phyloP scores from a whole-genome alignment of 2,113 vertebrate species.

The Empidonax alnorum region DNA sequence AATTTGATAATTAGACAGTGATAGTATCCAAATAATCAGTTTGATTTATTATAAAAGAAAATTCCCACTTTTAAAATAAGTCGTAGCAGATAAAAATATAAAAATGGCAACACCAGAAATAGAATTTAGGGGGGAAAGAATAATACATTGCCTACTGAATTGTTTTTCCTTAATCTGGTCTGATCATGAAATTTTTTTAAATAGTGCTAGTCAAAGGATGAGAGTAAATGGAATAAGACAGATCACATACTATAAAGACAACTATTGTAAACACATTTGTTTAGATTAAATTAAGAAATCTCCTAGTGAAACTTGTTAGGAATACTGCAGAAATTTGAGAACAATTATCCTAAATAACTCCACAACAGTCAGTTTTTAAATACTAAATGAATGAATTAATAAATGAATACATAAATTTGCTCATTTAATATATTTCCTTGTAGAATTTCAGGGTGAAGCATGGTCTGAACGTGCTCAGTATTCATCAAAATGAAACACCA shows the following conservation, averaged over 20 bases:
- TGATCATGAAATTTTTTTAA: not conserved
- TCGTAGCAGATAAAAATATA: not conserved
- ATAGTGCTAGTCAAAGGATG: not conserved
- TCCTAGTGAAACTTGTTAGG: not conserved
- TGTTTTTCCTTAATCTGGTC: not conserved
- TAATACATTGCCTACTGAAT: not conserved
- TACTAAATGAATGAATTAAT: not conserved
- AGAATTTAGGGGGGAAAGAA: not conserved
- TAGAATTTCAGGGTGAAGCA: not conserved
- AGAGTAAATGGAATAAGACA: not conserved
- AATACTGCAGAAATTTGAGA: not conserved
- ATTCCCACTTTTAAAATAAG: not conserved
- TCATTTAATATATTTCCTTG: not conserved
- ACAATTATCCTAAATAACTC: not conserved
- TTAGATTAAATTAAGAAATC: not conserved
- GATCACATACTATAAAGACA: not conserved
- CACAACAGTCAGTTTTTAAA: not conserved
- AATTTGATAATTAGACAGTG: not conserved
- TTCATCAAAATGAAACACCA: not conserved
- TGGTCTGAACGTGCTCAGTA: not conserved
- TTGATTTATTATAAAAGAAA: not conserved
- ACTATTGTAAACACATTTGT: not conserved
- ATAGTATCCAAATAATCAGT: not conserved
- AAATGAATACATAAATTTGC: not conserved
- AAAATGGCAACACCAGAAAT: not conserved